Base-by-base conservation (phyloP, 2,888 invertebrate genomes). In the Drosophila kambysellisi region DNA sequence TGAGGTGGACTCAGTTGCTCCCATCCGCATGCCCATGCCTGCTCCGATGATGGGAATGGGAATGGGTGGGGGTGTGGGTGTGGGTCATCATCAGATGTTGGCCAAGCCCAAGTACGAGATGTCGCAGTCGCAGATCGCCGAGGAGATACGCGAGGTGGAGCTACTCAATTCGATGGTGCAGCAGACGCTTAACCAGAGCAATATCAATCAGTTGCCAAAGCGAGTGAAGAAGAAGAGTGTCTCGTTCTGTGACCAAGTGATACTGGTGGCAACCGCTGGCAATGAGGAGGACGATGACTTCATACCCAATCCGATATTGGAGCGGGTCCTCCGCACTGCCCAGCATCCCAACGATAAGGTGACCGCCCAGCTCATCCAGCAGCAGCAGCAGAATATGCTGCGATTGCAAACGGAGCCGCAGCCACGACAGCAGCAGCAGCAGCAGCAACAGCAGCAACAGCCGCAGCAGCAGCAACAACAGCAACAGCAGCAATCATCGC, bases 171-270 rank as follows among this genome's bases (percentile, higher is more conserved):
- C 94, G 3, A 93, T 94, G 76, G 94, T 95, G 11, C 94, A 94
- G 72, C 94, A 94, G 83, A 94, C 93, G 2, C 79, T 94, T 91
- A 93, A 94, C 93, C 91, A 94, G 59, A 74, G 53, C 48, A 70
- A 50, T n/a, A 37, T n/a, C 37, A 43, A 94, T 92, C 93, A 93
- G 1, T 65, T 76, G 15, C 95, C 95, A 76, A 94, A 95, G 59
- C 94, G 96, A 69, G 95, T 95, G 0, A 97, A 97, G 91, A 98
- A 98, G 94, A 98, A 98, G 93, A 97, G 97, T 68, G 98, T 98
- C 6, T 98, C 98, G 0, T 98, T 98, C 93, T 98, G 98, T 90
- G 98, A 98, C 92, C 97, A 98, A 93, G 98, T 98, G 0, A 98
- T 98, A 74, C 94, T 98, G 65, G 98, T 98, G 15, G 98, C 98